Base-by-base conservation (phyloP, 2,797 vertebrate species). In the Carcharodon carcharias region DNA sequence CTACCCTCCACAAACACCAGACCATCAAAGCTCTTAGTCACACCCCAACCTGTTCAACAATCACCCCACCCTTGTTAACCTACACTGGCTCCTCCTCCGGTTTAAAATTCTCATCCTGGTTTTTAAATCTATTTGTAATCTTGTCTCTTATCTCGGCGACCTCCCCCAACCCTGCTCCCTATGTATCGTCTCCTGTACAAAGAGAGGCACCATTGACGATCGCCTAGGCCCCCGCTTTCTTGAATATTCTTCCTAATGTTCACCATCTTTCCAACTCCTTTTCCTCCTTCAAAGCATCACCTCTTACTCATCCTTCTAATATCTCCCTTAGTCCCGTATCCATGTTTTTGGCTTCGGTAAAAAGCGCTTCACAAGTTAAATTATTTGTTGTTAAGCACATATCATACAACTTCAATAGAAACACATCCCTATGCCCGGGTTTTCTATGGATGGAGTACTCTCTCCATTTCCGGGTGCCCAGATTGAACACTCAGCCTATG, bases 381-480 rank as follows among this genome's bases (percentile, higher is more conserved):
- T 35, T 61, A 12, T 14, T n/a, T 63, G 58, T 7, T 92, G 31
- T 2, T 56, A 9, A 56, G 26, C 6, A 12, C 8, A 7, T 2
- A 92, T 28, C 89, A 92, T 31, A 0, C 61, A 14, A 21, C 14
- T 91, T 4, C 56, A 91, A 92, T 92, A n/a, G 23, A 71, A 28
- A 6, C 18, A 71, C 23, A 18, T 67, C 18, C 12, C 31, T n/a
- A 35, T 71, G 67, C 21, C 67, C 67, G 28, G 40, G 18, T 50
- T 21, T 85, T 45, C 5, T 50, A 23, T 50, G 14, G 58, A n/a
- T n/a, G 89, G 35, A 61, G 14, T 0, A 9, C n/a, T 8, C 35
- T 3, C 45, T 7, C 31, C 12, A 28, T 95, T 95, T 95, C 94
- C 94, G 94, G 94, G 94, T 95, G 94, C 94, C 69, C 31, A 31